phyloP scores from a whole-genome alignment of 2,113 vertebrate species.

The Menura novaehollandiae region DNA sequence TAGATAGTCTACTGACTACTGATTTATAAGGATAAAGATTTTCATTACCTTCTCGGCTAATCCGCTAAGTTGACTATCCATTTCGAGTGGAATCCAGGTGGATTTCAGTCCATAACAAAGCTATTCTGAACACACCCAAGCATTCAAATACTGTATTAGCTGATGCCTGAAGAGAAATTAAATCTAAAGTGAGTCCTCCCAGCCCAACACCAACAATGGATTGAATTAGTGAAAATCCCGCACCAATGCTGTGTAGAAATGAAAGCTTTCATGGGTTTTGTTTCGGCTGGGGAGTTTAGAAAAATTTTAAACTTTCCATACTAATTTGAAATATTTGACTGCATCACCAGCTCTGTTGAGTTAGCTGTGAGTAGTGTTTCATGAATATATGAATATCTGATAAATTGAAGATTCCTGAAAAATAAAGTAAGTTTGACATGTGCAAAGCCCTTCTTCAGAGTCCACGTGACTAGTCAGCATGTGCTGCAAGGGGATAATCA shows the following conservation, averaged over 20 bases:
- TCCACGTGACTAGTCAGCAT: background rate
- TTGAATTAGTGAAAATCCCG: background rate
- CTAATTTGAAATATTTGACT: background rate
- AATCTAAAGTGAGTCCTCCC: background rate
- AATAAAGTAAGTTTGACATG: conserved; percentile 28
- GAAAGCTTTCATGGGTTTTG: background rate
- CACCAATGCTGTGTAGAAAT: background rate
- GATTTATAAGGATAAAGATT: conserved; percentile 65
- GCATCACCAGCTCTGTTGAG: background rate
- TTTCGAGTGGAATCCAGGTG: conserved; percentile 59
- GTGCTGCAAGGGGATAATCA: background rate
- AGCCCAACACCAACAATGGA: background rate
- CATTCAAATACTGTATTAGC: conserved; percentile 46
- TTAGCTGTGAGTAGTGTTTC: conserved; percentile 10
- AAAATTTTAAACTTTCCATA: background rate
- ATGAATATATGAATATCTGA: conserved; percentile 27
- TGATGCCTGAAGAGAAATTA: conserved; percentile 8
- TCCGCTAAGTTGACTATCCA: conserved; percentile 54
- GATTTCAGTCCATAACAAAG: conserved; percentile 45
- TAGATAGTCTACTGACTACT: conserved; percentile 43
- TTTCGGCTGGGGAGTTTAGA: background rate
- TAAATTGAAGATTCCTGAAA: conserved; percentile 19
- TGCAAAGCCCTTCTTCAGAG: background rate
- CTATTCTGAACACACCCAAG: conserved; percentile 25
- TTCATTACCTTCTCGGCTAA: conserved; percentile 65